A percentile compares a stretch with the other conserved stretches of the same genome.
These are phyloP conservation scores for Drosophila guanche DNA, from an alignment of 1,140 invertebrate species.

Conservation along the genomic window DNA sequence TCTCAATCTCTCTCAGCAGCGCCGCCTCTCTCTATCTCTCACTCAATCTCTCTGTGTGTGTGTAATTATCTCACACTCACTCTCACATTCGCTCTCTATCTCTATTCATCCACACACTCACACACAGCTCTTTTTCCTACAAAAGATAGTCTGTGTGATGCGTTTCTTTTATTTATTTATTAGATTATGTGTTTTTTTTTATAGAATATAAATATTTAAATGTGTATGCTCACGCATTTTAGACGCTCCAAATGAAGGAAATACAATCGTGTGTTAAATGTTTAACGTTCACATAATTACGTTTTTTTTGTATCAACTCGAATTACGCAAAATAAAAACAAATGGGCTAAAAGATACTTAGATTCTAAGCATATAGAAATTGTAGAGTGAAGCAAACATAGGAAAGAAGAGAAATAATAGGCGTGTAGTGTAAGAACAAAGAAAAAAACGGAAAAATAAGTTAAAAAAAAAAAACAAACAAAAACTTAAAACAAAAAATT, in stretches of 20 bases:
- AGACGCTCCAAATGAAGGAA: conserved; percentile 29
- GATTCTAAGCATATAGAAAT: conserved; percentile 60
- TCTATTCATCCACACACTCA: neutral
- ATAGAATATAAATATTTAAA: conserved; percentile 45
- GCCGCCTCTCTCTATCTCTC: neutral
- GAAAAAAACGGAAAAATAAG: conserved; percentile 13
- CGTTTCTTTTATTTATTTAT: conserved; percentile 17
- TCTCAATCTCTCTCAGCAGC: conserved; percentile 3
- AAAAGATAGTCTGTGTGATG: neutral
- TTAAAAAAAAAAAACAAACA: conserved; percentile 15
- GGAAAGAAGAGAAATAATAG: too few species aligned
- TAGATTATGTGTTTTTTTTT: conserved; percentile 29
- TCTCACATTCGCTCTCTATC: neutral
- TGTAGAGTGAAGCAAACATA: conserved; percentile 33
- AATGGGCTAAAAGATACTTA: conserved; percentile 42
- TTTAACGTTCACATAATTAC: conserved; percentile 16
- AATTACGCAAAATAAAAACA: conserved; percentile 6
- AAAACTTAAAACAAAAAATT: conserved; percentile 41
- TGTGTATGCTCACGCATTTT: conserved; percentile 46
- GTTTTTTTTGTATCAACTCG: conserved; percentile 41
- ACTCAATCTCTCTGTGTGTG: neutral
- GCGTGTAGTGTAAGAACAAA: conserved; percentile 16
- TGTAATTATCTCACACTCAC: neutral
- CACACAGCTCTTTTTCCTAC: conserved; percentile 2
- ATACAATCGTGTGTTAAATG: conserved; percentile 44